phyloP scores from a whole-genome alignment of 2,113 vertebrate genomes.

The Chlorocebus sabaeus region DNA sequence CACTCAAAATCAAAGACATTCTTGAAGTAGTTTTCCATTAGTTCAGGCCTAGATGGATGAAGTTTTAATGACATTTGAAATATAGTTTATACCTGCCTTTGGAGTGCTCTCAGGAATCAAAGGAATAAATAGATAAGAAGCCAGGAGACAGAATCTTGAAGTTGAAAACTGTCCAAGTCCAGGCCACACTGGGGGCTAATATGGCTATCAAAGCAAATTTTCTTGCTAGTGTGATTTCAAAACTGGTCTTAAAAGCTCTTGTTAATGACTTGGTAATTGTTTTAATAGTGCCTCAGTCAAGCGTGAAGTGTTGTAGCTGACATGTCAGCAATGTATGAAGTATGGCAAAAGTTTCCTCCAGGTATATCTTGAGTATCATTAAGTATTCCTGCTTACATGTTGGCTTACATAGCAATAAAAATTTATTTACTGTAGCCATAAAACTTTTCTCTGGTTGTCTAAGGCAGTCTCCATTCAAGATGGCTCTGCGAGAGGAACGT shows the following conservation, averaged over 20 bases:
- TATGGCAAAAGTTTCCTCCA: background rate
- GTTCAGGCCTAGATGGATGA: background rate
- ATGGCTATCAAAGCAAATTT: constrained; percentile 52
- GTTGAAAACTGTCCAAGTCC: background rate
- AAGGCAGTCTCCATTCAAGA: background rate
- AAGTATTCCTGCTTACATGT: constrained; percentile 45
- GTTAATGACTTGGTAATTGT: constrained; percentile 65
- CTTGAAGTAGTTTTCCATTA: background rate
- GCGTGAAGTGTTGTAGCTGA: constrained; percentile 49
- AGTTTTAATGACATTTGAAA: background rate
- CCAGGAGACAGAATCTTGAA: background rate
- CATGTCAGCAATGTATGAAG: constrained; percentile 13
- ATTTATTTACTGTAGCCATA: constrained; percentile 56
- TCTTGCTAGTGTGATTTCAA: constrained; percentile 22
- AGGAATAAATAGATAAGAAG: background rate
- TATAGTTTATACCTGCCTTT: background rate
- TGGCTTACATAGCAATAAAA: constrained; percentile 53
- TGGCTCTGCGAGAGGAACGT: background rate
- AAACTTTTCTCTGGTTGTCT: constrained; percentile 18
- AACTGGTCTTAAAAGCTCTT: constrained; percentile 41
- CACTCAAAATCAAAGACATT: background rate
- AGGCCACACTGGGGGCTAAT: background rate
- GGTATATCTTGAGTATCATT: background rate
- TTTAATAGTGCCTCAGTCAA: constrained; percentile 58
- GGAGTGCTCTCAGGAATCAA: background rate